Evolutionary conservation across 2,797 vertebrate species (phyloP).

Genomic region (Lacerta viridis): DNA sequence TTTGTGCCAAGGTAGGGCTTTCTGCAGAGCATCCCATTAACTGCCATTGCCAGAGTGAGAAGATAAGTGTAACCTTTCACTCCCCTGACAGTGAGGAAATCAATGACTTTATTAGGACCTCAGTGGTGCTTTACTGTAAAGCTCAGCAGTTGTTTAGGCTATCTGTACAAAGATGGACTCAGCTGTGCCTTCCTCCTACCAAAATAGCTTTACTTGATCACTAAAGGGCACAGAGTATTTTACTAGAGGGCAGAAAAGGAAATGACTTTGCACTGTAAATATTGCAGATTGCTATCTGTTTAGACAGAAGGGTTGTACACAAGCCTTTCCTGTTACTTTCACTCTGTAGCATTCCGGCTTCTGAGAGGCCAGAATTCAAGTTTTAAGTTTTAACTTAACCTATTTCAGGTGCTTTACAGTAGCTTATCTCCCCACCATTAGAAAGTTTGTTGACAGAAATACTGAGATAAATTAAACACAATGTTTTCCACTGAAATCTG

Average conservation of each 20-base stretch:
- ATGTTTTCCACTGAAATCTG: background rate
- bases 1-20: background rate
- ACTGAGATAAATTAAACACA: background rate
- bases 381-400: background rate
- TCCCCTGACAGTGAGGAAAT: slow-evolving; percentile 13
- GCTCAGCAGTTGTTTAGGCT: slow-evolving; percentile 13
- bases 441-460: slow-evolving; percentile 20
- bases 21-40: slow-evolving; percentile 8
- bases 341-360: background rate
- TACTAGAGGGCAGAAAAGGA: background rate
- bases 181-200: background rate
- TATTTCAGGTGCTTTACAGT: background rate
- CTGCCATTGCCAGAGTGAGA: slow-evolving; percentile 19
- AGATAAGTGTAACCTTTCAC: slow-evolving; percentile 19
- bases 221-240: slow-evolving; percentile 19
- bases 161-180: background rate
- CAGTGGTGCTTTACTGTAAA: background rate
- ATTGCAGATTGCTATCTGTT: slow-evolving; percentile 8
- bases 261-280: background rate
- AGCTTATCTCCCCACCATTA: background rate
- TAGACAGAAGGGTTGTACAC: background rate
- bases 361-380: background rate
- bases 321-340: slow-evolving; percentile 22
- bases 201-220: slow-evolving; percentile 30
- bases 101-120: background rate